Percentiles rank a stretch among this genome's conserved stretches.
Conservation (phyloP, 2,797 vertebrate species). For the Carcharodon carcharias region DNA sequence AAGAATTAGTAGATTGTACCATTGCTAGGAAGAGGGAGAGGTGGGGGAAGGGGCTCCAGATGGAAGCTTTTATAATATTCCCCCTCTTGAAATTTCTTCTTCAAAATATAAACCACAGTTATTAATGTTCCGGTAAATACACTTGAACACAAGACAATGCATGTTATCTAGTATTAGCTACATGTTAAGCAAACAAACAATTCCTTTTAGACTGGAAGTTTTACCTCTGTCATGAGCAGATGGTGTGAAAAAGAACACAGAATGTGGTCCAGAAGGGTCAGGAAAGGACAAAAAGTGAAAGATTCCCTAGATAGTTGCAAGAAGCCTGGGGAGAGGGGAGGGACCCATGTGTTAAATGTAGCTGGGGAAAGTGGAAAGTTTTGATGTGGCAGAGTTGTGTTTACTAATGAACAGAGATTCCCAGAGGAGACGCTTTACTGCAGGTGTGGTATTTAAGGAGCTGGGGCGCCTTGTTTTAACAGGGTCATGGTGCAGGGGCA, state of each 20-base stretch:
- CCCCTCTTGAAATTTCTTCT: neutral
- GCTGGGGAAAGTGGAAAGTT: constrained; percentile 60
- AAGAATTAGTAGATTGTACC: constrained; percentile 80
- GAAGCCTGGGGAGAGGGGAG: constrained; percentile 67
- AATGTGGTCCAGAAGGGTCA: constrained; percentile 73
- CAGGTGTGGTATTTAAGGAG: constrained; percentile 57
- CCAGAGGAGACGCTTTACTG: constrained; percentile 43
- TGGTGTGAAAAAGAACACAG: constrained; percentile 82
- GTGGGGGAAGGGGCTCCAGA: constrained; percentile 6
- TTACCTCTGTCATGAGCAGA: constrained; percentile 73
- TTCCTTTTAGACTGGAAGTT: constrained; percentile 42
- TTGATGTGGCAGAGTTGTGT: constrained; percentile 59
- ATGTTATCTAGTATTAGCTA: neutral
- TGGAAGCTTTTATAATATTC: constrained; percentile 7
- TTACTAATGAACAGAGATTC: constrained; percentile 46
- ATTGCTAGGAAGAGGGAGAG: constrained; percentile 51
- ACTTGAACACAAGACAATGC: neutral
- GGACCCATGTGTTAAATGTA: constrained; percentile 55
- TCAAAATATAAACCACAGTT: constrained; percentile 28
- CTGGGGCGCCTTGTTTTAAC: constrained; percentile 45
- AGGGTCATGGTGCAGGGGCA: constrained; percentile 46
- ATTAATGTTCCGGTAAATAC: neutral
- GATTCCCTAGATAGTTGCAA: constrained; percentile 76
- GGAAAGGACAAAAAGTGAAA: constrained; percentile 84
- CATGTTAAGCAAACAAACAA: neutral